Evolutionary conservation across 2,797 vertebrate genomes (phyloP).

Genomic region (Sparus aurata): DNA sequence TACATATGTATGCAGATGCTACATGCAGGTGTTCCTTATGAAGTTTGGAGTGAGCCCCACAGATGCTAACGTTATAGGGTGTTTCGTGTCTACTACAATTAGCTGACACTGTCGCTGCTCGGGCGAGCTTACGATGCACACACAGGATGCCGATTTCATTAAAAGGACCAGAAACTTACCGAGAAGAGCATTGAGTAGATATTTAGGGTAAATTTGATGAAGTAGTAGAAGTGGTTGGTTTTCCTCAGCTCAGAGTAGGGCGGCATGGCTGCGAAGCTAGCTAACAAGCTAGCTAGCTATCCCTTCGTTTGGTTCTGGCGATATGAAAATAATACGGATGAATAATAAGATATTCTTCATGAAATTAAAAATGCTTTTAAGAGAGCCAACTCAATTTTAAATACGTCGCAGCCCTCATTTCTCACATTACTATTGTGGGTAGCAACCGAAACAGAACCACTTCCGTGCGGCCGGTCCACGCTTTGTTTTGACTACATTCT

Average conservation of each 20-base stretch:
- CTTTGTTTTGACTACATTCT: slow-evolving; percentile 84
- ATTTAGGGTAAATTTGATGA: slow-evolving; percentile 89
- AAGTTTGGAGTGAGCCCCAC: slow-evolving; percentile 19
- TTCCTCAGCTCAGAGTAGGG: slow-evolving; percentile 84
- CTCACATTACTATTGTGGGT: slow-evolving; percentile 35
- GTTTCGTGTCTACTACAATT: slow-evolving; percentile 20
- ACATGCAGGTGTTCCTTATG: neutral
- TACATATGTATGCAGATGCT: fast-evolving
- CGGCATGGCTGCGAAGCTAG: slow-evolving; percentile 80
- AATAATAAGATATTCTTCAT: slow-evolving; percentile 4
- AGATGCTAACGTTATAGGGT: slow-evolving; percentile 24
- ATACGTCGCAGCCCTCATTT: slow-evolving; percentile 60
- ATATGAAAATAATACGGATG: slow-evolving; percentile 15
- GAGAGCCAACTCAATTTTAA: slow-evolving; percentile 28
- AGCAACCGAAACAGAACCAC: slow-evolving; percentile 63
- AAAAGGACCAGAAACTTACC: slow-evolving; percentile 78
- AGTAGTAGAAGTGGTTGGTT: slow-evolving; percentile 88
- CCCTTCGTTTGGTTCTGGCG: slow-evolving; percentile 15
- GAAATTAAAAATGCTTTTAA: neutral
- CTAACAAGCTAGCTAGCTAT: slow-evolving; percentile 53
- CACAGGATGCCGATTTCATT: neutral
- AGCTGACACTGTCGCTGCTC: slow-evolving; percentile 5
- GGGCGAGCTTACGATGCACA: neutral
- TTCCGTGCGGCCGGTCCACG: slow-evolving; percentile 79
- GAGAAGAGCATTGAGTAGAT: slow-evolving; percentile 91